Conservation (phyloP, 2,113 vertebrate species). For the Chunga burmeisteri region DNA sequence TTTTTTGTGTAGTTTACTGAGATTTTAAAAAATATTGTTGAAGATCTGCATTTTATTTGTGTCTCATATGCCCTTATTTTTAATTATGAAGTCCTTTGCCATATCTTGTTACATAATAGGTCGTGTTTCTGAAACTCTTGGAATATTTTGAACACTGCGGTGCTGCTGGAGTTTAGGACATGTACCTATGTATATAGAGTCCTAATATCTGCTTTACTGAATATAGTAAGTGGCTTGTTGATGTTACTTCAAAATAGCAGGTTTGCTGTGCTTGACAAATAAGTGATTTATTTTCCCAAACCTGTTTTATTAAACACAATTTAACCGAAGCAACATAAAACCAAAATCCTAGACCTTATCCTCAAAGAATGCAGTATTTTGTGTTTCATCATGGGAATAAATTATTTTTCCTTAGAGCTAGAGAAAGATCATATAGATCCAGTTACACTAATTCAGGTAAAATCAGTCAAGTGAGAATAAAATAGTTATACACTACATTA, state of each 20-base stretch:
- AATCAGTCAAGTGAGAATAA: not conserved
- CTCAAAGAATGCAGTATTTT: not conserved
- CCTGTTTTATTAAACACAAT: not conserved
- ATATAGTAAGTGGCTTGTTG: not conserved
- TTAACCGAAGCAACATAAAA: not conserved
- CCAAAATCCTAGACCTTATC: not conserved
- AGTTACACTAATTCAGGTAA: not conserved
- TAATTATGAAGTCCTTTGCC: not conserved
- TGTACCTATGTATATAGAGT: not conserved
- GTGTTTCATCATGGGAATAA: not conserved
- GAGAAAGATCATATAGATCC: not conserved
- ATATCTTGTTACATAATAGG: not conserved
- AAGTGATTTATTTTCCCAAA: not conserved
- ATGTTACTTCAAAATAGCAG: not conserved
- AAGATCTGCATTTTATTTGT: not conserved
- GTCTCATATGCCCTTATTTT: not conserved
- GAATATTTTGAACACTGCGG: not conserved
- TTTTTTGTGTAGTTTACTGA: not conserved
- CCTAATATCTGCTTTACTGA: not conserved
- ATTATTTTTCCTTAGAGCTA: not conserved
- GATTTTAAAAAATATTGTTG: not conserved
- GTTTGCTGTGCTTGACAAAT: not conserved
- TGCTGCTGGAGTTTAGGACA: not conserved
- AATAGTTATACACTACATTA: not conserved
- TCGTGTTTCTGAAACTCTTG: not conserved